Evolutionary conservation across 2,888 invertebrate species (phyloP), one percentile per base, ranked within the genome.

Genomic region (Resseliella maxima): DNA sequence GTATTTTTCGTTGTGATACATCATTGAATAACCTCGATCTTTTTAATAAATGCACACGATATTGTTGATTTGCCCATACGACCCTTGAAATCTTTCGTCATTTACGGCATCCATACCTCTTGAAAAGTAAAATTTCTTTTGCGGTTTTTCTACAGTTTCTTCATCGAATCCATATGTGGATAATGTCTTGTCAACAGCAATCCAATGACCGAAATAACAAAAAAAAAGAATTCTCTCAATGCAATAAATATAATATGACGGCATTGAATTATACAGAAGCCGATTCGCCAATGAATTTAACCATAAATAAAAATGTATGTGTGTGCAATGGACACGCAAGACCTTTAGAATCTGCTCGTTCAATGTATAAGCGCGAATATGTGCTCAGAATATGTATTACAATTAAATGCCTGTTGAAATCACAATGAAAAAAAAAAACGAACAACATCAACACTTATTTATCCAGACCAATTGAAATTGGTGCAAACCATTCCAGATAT

Each of bases 381-480:
- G 72, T 72, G 72, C 31, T 72, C 15, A 3, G 72, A 72, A 72
- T 72, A 72, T 15, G 31, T 31, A 72, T 15, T 72, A 35, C 72
- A 0, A 31, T 72, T 24, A 59, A 59, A 59, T 27, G 12, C 12
- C 59, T 12, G 41, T 41, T 12, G 41, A 41, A 41, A 41, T 41
- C 41, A 41, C 46, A 15, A 50, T 50, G 18, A 35, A 72, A 72
- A 35, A 72, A 72, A 72, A 72, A 72, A 27, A 12, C 72, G 31
- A n/a, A 12, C 6, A 24, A 50, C 21, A 59, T 12, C 12, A 41
- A 41, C 41, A 41, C 12, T 41, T 5, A 54, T 31, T 31, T 72
- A 72, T 72, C 35, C 35, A 83, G 83, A 21, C 38, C 83, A 83
- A 83, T 83, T 83, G 83, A 38, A 83, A 83, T 83, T 83, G 83